These are phyloP conservation scores for Onychostoma macrolepis DNA, from an alignment of 2,113 vertebrate species.

Conservation along the genomic window DNA sequence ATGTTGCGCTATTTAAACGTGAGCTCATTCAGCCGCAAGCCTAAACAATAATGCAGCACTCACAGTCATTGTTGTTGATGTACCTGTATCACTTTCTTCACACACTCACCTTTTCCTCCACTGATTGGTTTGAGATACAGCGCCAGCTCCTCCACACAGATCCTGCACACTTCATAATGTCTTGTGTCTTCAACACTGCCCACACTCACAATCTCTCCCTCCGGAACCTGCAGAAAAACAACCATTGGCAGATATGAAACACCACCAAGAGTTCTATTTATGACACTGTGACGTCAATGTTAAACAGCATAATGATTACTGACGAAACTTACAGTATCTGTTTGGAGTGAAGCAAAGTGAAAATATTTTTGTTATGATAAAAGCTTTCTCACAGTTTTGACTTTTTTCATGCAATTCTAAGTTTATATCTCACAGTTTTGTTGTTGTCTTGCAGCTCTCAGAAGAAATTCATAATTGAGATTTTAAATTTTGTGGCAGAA, in stretches of 20 bases:
- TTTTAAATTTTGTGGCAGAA: too few relatives aligned
- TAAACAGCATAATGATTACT: background rate
- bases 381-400: background rate
- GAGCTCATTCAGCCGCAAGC: conserved; percentile 25
- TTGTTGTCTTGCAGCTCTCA: too few relatives aligned
- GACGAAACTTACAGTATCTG: background rate
- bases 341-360: background rate
- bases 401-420: background rate
- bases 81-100: background rate
- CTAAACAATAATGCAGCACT: conserved; percentile 9
- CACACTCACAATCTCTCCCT: conserved; percentile 86
- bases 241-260: background rate
- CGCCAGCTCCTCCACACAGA: conserved; percentile 93
- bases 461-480: too few relatives aligned
- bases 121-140: conserved; percentile 94
- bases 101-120: conserved; percentile 84
- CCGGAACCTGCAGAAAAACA: conserved; percentile 78
- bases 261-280: background rate
- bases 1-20: background rate
- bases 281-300: background rate
- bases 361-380: background rate
- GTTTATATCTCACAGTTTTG: background rate
- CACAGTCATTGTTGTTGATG: background rate
- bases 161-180: conserved; percentile 92
- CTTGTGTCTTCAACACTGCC: conserved; percentile 86